A percentile compares a stretch with the other conserved stretches of the same genome.
phyloP scores from a whole-genome alignment of 1,140 invertebrate genomes.

The Diorhabda elongata region DNA sequence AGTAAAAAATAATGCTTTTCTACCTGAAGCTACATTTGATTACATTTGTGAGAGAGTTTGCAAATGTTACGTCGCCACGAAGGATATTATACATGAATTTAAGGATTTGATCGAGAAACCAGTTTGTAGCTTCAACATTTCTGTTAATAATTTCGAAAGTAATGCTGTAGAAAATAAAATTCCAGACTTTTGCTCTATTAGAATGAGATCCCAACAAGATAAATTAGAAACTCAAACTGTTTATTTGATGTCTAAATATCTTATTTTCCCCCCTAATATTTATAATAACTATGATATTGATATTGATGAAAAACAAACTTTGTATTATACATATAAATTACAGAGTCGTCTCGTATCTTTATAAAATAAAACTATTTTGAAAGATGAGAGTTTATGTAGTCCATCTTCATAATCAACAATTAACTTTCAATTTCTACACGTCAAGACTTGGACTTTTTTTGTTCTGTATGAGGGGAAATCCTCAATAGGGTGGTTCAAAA shows the following conservation, averaged over 20 bases:
- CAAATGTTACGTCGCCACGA: conserved; percentile 10
- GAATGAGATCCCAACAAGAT: neutral
- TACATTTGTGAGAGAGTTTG: conserved; percentile 14
- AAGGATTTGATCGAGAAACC: neutral
- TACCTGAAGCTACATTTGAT: conserved; percentile 18
- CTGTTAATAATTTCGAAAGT: neutral
- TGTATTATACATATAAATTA: neutral
- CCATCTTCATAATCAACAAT: too few relatives aligned
- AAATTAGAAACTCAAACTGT: neutral
- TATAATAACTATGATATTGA: neutral
- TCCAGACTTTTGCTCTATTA: neutral
- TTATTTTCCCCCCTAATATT: neutral
- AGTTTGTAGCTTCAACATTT: neutral
- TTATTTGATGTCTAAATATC: neutral
- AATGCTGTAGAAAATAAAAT: neutral
- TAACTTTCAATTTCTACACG: too few relatives aligned
- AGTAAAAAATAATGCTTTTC: conserved; percentile 18
- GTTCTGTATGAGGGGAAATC: too few relatives aligned
- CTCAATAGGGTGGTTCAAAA: too few relatives aligned
- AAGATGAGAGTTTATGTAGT: too few relatives aligned
- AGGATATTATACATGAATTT: neutral
- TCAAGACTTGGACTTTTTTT: too few relatives aligned
- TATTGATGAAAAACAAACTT: neutral
- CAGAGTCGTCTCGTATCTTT: neutral
- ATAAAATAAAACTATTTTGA: too few relatives aligned